A percentile compares a stretch with the other conserved stretches of the same genome.
Conservation (phyloP, 2,888 invertebrate species). For the Salticus scenicus region DNA sequence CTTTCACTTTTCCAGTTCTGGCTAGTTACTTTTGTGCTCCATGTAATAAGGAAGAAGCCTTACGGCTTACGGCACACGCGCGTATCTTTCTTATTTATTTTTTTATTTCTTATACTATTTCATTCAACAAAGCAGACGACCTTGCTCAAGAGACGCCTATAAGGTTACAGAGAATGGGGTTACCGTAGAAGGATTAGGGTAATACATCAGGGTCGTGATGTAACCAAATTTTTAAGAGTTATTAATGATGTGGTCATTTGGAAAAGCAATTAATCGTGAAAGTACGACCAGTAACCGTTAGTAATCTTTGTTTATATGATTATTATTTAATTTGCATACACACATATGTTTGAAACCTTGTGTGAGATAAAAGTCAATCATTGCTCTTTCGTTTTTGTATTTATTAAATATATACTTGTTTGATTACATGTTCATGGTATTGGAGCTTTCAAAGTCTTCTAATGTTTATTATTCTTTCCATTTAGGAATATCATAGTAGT, state of each 20-base stretch:
- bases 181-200: not conserved
- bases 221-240: not conserved
- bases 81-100: not conserved
- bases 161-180: constrained; percentile 2
- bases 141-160: not conserved
- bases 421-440: no score
- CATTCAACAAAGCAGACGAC: not conserved
- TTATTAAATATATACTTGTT: no score
- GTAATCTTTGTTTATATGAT: no score
- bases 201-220: not conserved
- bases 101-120: not conserved
- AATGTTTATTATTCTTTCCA: no score
- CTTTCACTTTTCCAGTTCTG: not conserved
- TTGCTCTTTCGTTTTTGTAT: no score
- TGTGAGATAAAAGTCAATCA: no score
- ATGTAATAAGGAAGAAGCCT: not conserved
- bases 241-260: not conserved
- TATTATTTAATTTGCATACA: no score
- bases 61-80: no score
- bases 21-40: not conserved
- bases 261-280: not conserved
- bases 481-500: no score
- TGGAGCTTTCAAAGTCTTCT: no score
- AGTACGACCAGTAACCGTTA: no score
- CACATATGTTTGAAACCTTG: no score